Evolutionary conservation across 2,113 vertebrate genomes (phyloP).

Genomic region (Eclectus roratus): DNA sequence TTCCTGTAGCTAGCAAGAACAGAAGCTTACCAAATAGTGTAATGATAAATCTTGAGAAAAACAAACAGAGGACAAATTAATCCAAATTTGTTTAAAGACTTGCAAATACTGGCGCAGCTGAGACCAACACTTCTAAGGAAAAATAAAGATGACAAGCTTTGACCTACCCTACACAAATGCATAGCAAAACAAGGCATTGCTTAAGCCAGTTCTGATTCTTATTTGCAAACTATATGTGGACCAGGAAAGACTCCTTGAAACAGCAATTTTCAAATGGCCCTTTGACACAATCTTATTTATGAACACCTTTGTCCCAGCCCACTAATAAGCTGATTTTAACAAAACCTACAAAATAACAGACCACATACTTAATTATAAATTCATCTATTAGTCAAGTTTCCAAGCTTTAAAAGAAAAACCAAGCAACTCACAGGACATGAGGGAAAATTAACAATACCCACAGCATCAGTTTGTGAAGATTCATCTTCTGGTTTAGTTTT

Average conservation of each 20-base stretch:
- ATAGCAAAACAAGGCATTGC: neutral
- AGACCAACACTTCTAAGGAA: neutral
- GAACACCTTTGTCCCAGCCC: neutral
- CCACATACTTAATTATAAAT: neutral
- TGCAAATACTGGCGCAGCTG: neutral
- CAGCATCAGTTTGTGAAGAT: constrained; percentile 74
- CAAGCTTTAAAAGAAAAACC: neutral
- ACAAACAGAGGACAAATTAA: neutral
- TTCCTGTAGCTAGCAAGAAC: neutral
- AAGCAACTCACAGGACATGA: neutral
- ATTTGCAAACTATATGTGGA: neutral
- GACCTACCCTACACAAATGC: neutral
- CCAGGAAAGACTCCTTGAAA: neutral
- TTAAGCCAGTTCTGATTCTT: neutral
- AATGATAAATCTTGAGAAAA: neutral
- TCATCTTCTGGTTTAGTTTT: constrained; percentile 76
- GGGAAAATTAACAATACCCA: constrained; percentile 57
- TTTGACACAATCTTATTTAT: neutral
- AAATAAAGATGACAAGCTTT: neutral
- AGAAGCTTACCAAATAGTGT: neutral
- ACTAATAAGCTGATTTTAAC: neutral
- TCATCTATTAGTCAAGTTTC: neutral
- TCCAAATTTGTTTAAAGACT: neutral
- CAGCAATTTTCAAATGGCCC: neutral
- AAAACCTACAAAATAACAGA: neutral